Percentiles rank a stretch among this genome's conserved stretches.
Conservation (phyloP, 2,888 invertebrate species). For the Netelia inedita region DNA sequence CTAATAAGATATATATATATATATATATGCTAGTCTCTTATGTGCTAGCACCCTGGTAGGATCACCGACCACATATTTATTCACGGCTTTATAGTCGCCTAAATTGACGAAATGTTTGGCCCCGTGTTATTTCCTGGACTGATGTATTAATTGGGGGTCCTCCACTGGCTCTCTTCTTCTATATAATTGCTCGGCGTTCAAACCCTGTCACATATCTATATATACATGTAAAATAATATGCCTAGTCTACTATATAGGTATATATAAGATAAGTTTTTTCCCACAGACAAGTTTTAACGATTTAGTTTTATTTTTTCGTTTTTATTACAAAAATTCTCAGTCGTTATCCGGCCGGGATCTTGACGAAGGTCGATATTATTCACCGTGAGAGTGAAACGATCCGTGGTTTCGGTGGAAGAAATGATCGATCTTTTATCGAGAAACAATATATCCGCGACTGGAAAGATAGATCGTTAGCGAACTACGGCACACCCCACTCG, state of each 20-base stretch:
- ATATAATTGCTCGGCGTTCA: neutral
- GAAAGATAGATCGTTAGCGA: constrained; percentile 29
- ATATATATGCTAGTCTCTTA: neutral
- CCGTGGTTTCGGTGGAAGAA: neutral
- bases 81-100: constrained; percentile 11
- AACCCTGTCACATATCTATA: neutral
- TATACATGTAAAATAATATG: neutral
- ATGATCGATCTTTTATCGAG: constrained; percentile 6
- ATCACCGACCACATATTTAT: neutral
- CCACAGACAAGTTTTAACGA: neutral
- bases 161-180: neutral
- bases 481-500: constrained; percentile 29
- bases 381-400: neutral
- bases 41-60: neutral
- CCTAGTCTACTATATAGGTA: neutral
- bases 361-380: neutral
- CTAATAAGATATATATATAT: neutral
- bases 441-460: neutral
- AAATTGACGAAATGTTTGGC: constrained; percentile 14
- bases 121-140: neutral
- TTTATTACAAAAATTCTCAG: constrained; percentile 26
- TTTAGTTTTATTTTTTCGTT: neutral
- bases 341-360: neutral
- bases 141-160: constrained; percentile 12
- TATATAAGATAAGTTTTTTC: neutral